Base-by-base conservation (phyloP, 1,140 invertebrate genomes). In the Conus betulinus region DNA sequence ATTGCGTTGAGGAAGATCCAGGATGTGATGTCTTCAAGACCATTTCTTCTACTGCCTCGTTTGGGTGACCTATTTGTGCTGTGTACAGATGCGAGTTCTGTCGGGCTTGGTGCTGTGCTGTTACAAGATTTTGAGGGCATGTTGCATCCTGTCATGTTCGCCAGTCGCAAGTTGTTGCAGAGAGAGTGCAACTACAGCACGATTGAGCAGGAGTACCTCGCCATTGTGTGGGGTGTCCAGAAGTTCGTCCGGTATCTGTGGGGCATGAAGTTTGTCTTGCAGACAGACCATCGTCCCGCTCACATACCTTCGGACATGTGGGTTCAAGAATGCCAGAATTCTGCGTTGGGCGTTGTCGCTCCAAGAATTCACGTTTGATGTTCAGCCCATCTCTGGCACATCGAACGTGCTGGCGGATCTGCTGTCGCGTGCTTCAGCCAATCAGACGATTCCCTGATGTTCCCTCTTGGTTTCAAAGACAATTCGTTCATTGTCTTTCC, bases 231-330 rank as follows among this genome's bases (percentile, higher is more conserved):
- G 90, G 92, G 92, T 11, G 87, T 95, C 15, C 86, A 93, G 71
- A 95, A 95, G 81, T 96, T 95, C 87, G 79, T 92, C 23, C 89
- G 90, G 25, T 96, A n/a, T n/a, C n/a, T n/a, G 95, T 91, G 25
- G 91, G 3, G n/a, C n/a, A n/a, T 39, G 39, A 39, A 39, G 39
- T 39, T 39, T 39, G 39, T 39, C 39, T 39, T 39, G 39, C 3
- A 39, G 39, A 39, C 39, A 39, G 39, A 39, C 39, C 39, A 39
- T 39, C 39, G 39, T n/a, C 39, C 39, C 39, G 39, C 39, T 39
- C 39, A 39, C 39, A 39, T 39, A 39, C 39, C 39, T 39, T 39
- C 39, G 39, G 39, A 39, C 39, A 39, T 39, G 39, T 39, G 39
- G 39, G 39, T 39, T 39, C 39, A 39, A 39, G 39, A 39, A 39